Conservation (phyloP, 2,113 vertebrate genomes). For the Triplophysa tibetana region DNA sequence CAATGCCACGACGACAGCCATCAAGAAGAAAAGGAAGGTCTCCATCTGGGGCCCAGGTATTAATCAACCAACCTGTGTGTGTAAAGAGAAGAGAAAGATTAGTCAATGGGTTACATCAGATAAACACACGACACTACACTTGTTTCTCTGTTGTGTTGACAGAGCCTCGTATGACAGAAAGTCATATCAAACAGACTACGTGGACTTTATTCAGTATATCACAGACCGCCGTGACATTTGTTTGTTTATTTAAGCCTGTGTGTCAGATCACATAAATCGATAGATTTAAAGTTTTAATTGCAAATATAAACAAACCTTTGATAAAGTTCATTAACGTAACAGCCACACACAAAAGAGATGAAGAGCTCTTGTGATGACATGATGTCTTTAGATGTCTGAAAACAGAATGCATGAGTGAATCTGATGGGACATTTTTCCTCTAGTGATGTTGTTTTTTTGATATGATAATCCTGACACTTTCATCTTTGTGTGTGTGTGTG, state of each 20-base stretch:
- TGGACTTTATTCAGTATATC: too few relatives aligned
- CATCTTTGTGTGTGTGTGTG: slow-evolving; percentile 59
- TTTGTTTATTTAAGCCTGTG: too few relatives aligned
- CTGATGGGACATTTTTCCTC: neutral
- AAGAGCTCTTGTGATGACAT: too few relatives aligned
- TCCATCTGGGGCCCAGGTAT: slow-evolving; percentile 87
- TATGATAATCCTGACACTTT: slow-evolving; percentile 50
- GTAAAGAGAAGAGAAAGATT: slow-evolving; percentile 41
- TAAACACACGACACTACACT: neutral
- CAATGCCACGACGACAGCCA: slow-evolving; percentile 85
- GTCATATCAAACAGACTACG: too few relatives aligned
- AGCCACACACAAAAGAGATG: too few relatives aligned
- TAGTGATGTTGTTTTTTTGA: slow-evolving; percentile 34
- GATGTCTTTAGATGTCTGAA: neutral
- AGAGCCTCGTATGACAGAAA: too few relatives aligned
- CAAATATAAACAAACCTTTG: too few relatives aligned
- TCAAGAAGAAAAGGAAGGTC: slow-evolving; percentile 91
- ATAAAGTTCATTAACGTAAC: too few relatives aligned
- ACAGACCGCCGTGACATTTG: too few relatives aligned
- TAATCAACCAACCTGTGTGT: slow-evolving; percentile 77
- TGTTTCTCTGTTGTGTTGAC: too few relatives aligned
- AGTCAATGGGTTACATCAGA: neutral
- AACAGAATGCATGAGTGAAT: slow-evolving; percentile 30
- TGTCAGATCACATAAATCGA: too few relatives aligned
- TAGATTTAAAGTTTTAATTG: too few relatives aligned